These are phyloP conservation scores for Caenorhabditis wallacei DNA, from an alignment of 2,888 invertebrate genomes.

Conservation along the genomic window DNA sequence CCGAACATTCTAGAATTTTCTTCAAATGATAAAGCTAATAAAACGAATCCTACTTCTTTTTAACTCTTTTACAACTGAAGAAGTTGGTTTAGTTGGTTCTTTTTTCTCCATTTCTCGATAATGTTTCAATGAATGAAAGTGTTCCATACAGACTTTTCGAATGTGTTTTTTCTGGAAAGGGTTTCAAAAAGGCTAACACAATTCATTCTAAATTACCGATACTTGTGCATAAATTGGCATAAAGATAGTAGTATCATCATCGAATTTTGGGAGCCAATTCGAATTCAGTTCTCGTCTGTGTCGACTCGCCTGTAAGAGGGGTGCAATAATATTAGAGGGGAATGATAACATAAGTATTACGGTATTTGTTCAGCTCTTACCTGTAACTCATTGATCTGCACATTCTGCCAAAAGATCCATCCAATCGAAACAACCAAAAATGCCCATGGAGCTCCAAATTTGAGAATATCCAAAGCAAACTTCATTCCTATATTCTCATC, in stretches of 20 bases:
- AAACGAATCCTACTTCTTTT: constrained; percentile 35
- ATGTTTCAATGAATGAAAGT: constrained; percentile 56
- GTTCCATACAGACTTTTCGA: constrained; percentile 63
- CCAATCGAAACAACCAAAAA: constrained; percentile 24
- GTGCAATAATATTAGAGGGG: no score
- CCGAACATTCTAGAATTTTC: constrained; percentile 59
- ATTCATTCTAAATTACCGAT: constrained; percentile 31
- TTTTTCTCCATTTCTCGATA: constrained; percentile 47
- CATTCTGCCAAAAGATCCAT: constrained; percentile 38
- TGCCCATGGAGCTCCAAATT: constrained; percentile 47
- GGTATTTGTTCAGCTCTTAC: background rate
- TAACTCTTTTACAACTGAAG: constrained; percentile 36
- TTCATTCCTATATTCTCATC: constrained; percentile 26
- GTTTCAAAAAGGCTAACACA: background rate
- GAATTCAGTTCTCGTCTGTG: constrained; percentile 43
- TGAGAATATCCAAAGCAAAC: constrained; percentile 7
- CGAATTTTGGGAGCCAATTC: constrained; percentile 27
- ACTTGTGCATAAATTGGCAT: constrained; percentile 62
- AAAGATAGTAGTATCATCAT: constrained; percentile 51
- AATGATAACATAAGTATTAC: background rate
- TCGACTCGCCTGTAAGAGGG: constrained; percentile 9
- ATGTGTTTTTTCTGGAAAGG: constrained; percentile 60
- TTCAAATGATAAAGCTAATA: background rate
- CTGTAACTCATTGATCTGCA: constrained; percentile 47
- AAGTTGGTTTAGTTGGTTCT: background rate